These are phyloP conservation scores for Pachyramphus minor DNA, from an alignment of 2,113 vertebrate genomes.

Conservation along the genomic window DNA sequence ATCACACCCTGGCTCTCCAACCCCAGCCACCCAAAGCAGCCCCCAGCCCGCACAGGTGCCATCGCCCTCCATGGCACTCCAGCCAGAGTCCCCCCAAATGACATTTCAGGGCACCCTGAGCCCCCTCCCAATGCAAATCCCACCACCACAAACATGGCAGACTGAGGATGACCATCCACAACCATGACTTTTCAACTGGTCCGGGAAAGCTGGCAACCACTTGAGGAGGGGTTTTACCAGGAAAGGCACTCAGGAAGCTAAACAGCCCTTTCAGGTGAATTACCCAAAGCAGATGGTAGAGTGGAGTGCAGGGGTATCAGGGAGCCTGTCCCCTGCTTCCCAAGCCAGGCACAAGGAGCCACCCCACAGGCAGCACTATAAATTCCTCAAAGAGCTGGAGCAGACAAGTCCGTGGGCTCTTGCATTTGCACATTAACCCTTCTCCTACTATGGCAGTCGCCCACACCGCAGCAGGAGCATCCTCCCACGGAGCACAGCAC, in stretches of 20 bases:
- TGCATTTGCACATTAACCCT: fast-evolving
- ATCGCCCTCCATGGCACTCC: fast-evolving
- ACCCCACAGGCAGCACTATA: neutral
- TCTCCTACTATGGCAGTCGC: neutral
- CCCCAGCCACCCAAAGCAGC: neutral
- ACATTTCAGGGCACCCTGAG: fast-evolving
- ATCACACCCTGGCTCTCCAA: neutral
- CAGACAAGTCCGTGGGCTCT: neutral
- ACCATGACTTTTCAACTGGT: fast-evolving
- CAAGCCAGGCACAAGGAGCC: neutral
- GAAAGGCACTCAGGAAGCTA: neutral
- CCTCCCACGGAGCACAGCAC: neutral
- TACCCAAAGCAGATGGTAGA: neutral
- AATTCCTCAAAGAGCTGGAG: neutral
- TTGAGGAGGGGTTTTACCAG: fast-evolving
- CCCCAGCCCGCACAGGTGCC: fast-evolving
- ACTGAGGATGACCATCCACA: neutral
- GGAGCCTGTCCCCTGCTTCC: neutral
- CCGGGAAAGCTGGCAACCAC: fast-evolving
- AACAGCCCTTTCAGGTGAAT: neutral
- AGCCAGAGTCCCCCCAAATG: fast-evolving
- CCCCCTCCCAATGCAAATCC: fast-evolving
- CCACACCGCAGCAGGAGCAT: neutral
- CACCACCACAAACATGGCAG: fast-evolving
- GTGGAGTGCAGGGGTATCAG: fast-evolving